Conservation (phyloP, 2,888 invertebrate genomes). For the Coenonympha glycerion region DNA sequence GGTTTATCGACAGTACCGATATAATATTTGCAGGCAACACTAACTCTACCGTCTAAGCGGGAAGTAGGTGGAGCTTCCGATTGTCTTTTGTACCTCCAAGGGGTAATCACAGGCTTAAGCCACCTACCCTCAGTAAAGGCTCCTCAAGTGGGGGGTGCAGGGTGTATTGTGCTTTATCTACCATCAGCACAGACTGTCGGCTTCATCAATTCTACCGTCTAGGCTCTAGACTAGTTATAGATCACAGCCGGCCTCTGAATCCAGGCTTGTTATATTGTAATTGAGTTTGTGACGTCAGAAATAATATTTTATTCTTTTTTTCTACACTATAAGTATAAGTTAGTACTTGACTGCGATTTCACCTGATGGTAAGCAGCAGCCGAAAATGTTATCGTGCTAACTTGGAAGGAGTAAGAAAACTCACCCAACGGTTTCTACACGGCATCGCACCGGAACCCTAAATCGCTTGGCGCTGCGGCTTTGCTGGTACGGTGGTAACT, state of each 20-base stretch:
- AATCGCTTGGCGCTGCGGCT: too few species aligned
- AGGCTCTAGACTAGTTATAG: not conserved
- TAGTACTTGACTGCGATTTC: too few species aligned
- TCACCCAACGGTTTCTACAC: too few species aligned
- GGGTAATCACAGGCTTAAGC: conserved; percentile 54
- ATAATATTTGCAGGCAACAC: not conserved
- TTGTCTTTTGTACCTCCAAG: conserved; percentile 62
- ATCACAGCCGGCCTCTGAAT: too few species aligned
- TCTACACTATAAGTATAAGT: too few species aligned
- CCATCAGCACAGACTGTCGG: conserved; percentile 48
- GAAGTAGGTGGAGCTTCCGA: conserved; percentile 36
- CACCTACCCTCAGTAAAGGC: conserved; percentile 35
- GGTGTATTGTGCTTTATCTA: conserved; percentile 62
- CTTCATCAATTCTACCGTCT: conserved; percentile 52
- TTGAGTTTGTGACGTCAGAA: not conserved
- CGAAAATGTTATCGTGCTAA: too few species aligned
- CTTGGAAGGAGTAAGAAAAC: too few species aligned
- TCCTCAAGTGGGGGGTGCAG: conserved; percentile 37
- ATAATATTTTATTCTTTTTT: too few species aligned
- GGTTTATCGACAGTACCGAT: not conserved
- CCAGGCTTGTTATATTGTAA: not conserved
- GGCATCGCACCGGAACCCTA: too few species aligned
- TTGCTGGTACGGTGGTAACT: too few species aligned
- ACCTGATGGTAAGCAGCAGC: too few species aligned
- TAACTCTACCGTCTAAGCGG: conserved; percentile 39